Percentiles rank a stretch among this genome's conserved stretches.
Conservation (phyloP, 2,888 invertebrate genomes). For the Xestia xanthographa region DNA sequence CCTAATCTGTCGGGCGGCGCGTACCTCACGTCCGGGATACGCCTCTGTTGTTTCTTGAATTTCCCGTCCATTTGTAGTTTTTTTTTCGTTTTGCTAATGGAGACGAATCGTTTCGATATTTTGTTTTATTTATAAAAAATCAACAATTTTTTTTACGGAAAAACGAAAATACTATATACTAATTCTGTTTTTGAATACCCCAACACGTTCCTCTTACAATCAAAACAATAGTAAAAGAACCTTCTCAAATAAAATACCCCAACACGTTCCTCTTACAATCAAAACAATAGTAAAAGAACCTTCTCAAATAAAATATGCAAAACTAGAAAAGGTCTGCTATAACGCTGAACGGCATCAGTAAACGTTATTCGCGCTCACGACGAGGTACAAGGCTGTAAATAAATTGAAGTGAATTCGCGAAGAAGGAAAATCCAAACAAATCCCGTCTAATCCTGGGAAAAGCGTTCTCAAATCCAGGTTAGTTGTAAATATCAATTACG, state of each 20-base stretch:
- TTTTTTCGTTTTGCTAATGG: conserved; percentile 43
- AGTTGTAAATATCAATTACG: conserved; percentile 91
- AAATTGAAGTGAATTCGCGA: conserved; percentile 86
- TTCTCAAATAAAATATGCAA: conserved; percentile 60
- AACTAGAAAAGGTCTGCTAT: conserved; percentile 66
- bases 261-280: conserved; percentile 24
- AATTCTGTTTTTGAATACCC: conserved; percentile 5
- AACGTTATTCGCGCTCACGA: conserved; percentile 76
- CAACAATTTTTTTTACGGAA: background rate
- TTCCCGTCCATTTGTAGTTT: conserved; percentile 68
- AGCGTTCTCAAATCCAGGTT: conserved; percentile 88
- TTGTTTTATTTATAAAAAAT: background rate
- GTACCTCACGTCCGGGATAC: conserved; percentile 84
- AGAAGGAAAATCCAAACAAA: conserved; percentile 86
- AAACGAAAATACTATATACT: background rate
- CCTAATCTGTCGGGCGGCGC: conserved; percentile 84
- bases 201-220: conserved; percentile 20
- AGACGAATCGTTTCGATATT: conserved; percentile 11
- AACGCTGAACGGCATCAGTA: conserved; percentile 69
- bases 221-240: conserved; percentile 41
- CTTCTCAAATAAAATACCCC: conserved; percentile 60
- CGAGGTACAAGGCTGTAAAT: conserved; percentile 78
- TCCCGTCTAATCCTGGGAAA: conserved; percentile 85
- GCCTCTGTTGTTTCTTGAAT: conserved; percentile 86
- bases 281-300: conserved; percentile 40